Evolutionary conservation across 2,113 vertebrate genomes (phyloP).

Genomic region (Onychostruthus taczanowskii): DNA sequence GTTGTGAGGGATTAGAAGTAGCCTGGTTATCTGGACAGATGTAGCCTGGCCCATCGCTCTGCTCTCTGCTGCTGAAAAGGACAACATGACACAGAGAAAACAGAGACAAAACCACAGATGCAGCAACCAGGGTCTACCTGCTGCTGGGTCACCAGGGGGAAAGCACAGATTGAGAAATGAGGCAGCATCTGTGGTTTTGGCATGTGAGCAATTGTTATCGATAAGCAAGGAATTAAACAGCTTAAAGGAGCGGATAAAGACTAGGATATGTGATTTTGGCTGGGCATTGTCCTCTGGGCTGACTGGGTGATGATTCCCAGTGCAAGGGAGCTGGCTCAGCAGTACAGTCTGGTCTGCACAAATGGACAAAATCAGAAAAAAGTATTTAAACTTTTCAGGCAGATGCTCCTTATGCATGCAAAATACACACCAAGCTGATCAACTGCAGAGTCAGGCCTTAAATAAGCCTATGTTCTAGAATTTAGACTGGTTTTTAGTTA

Average conservation of each 20-base stretch:
- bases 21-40: neutral
- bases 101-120: neutral
- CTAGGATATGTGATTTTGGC: neutral
- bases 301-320: neutral
- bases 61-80: neutral
- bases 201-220: neutral
- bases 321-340: neutral
- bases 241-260: neutral
- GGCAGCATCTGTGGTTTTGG: neutral
- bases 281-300: neutral
- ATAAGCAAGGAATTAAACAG: conserved; percentile 19
- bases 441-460: conserved; percentile 12
- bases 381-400: neutral
- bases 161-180: neutral
- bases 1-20: neutral
- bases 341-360: neutral
- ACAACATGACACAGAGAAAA: neutral
- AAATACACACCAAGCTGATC: neutral
- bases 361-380: neutral
- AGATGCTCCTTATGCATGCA: neutral
- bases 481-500: neutral
- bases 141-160: neutral
- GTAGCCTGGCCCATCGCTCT: neutral
- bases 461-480: neutral
- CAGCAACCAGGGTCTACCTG: neutral